phyloP scores from a whole-genome alignment of 2,797 vertebrate genomes.

The Alcedo atthis region DNA sequence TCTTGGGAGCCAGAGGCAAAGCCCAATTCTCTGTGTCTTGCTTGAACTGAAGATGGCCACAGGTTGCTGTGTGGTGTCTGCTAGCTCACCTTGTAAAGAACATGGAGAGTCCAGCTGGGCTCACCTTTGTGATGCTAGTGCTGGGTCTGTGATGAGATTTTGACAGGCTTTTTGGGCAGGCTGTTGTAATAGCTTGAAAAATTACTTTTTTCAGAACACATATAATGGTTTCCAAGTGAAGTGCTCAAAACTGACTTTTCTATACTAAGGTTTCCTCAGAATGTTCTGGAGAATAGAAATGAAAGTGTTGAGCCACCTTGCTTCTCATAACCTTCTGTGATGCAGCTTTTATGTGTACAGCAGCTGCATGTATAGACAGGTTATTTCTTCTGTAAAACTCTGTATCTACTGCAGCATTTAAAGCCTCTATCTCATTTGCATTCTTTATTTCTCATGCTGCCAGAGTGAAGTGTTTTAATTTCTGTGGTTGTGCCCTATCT shows the following conservation, averaged over 20 bases:
- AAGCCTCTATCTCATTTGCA: background rate
- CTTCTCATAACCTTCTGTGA: background rate
- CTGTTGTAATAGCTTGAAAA: background rate
- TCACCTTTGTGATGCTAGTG: background rate
- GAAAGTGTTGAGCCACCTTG: background rate
- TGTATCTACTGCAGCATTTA: background rate
- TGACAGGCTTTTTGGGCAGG: background rate
- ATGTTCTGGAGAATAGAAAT: background rate
- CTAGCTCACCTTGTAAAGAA: background rate
- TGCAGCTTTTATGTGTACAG: background rate
- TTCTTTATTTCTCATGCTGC: background rate
- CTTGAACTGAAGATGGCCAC: background rate
- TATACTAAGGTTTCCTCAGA: background rate
- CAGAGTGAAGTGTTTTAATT: background rate
- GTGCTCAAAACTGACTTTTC: background rate
- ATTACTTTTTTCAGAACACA: background rate
- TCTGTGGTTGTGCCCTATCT: background rate
- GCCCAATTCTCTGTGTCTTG: background rate
- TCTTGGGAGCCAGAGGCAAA: background rate
- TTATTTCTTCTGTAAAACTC: background rate
- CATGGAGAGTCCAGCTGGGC: fast-evolving
- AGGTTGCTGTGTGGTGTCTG: fast-evolving
- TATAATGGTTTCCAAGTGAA: background rate
- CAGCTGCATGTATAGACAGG: background rate
- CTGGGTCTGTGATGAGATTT: background rate